Evolutionary conservation across 2,797 vertebrate genomes (phyloP).

Genomic region (Cryptoblepharus egeriae): DNA sequence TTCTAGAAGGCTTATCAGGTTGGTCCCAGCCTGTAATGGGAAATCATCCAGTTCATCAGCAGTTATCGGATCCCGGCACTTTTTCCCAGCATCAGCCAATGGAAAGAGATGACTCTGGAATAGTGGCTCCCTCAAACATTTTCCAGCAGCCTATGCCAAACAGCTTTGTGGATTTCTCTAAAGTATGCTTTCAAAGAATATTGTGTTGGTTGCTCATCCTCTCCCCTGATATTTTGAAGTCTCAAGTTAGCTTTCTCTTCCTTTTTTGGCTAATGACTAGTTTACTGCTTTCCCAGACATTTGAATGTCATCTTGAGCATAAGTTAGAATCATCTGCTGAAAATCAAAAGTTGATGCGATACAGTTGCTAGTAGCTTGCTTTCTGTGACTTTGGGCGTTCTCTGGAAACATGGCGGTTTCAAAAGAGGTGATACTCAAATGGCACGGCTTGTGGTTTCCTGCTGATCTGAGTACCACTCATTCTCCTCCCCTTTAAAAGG

Average conservation of each 20-base stretch:
- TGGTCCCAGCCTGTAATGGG: conserved; percentile 98
- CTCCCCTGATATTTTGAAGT: too few species aligned
- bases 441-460: too few species aligned
- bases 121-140: conserved; percentile 95
- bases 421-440: too few species aligned
- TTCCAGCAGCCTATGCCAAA: conserved; percentile 97
- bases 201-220: background rate
- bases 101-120: conserved; percentile 98
- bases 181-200: conserved; percentile 79
- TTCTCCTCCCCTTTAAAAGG: too few species aligned
- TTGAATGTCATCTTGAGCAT: background rate
- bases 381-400: background rate
- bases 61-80: conserved; percentile 91
- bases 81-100: conserved; percentile 98
- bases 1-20: conserved; percentile 94
- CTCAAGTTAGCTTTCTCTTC: background rate
- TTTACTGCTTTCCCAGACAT: background rate
- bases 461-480: too few species aligned
- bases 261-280: background rate
- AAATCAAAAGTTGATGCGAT: background rate
- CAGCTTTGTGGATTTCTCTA: conserved; percentile 97
- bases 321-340: background rate
- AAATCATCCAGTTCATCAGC: conserved; percentile 93
- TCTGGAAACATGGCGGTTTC: background rate
- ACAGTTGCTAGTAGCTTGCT: background rate